These are phyloP conservation scores for Leptinotarsa texana DNA, from an alignment of 1,140 invertebrate genomes.

Conservation along the genomic window DNA sequence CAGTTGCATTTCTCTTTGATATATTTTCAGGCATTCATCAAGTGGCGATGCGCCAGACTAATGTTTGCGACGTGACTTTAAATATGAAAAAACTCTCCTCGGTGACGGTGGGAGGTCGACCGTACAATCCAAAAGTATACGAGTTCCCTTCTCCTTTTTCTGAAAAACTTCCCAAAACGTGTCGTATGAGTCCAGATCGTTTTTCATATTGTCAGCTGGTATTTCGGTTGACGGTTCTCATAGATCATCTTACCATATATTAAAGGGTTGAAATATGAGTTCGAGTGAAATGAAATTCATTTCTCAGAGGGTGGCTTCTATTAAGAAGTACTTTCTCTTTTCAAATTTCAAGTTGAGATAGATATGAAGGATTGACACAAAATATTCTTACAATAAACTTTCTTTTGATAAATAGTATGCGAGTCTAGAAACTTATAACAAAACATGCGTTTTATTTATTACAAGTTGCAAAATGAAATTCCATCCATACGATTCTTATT, in stretches of 20 bases:
- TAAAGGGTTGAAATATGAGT: no score
- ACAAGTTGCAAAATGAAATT: no score
- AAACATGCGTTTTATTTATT: no score
- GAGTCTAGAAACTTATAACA: no score
- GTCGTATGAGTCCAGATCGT: not conserved
- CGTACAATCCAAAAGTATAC: not conserved
- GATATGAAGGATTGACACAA: no score
- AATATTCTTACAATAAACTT: no score
- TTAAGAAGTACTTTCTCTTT: no score
- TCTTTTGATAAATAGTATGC: no score
- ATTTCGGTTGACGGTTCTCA: not conserved
- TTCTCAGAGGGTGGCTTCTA: no score
- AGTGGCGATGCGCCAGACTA: conserved; percentile 4
- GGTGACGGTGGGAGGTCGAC: not conserved
- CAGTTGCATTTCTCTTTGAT: not conserved
- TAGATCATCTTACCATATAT: not conserved
- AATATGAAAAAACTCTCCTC: not conserved
- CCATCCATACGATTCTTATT: no score
- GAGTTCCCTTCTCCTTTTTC: not conserved
- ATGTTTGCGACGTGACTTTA: conserved; percentile 5
- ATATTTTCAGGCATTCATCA: not conserved
- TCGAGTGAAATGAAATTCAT: no score
- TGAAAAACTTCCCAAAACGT: not conserved
- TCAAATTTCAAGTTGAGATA: no score
- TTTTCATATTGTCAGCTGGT: conserved; percentile 1